phyloP scores from a whole-genome alignment of 1,140 invertebrate genomes.

The Brachionus paranguensis region DNA sequence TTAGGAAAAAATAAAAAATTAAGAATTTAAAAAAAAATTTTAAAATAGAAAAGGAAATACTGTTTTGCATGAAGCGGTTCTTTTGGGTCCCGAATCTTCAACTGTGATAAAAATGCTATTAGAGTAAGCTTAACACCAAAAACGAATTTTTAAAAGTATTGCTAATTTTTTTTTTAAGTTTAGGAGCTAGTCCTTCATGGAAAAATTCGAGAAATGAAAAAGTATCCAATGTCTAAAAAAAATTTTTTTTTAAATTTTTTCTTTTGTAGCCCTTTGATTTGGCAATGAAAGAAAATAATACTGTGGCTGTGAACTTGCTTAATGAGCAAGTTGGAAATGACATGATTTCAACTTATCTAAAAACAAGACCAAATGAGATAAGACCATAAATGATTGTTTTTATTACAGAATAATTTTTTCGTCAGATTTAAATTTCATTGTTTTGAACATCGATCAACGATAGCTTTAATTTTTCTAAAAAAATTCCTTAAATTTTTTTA shows the following conservation, averaged over 20 bases:
- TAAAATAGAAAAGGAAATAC: slow-evolving; percentile 54
- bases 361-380: slow-evolving; percentile 19
- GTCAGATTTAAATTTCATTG: neutral
- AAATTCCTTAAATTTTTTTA: neutral
- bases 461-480: neutral
- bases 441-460: neutral
- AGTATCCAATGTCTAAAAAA: neutral
- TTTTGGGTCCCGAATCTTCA: slow-evolving; percentile 45
- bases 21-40: neutral
- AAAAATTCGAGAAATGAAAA: slow-evolving; percentile 54
- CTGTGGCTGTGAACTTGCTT: slow-evolving; percentile 49
- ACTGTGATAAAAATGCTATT: slow-evolving; percentile 50
- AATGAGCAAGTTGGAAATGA: slow-evolving; percentile 45
- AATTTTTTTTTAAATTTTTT: neutral
- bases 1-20: neutral
- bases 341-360: slow-evolving; percentile 24
- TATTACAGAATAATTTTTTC: neutral
- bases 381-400: neutral
- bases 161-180: slow-evolving; percentile 42
- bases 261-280: slow-evolving; percentile 47
- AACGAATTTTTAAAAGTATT: neutral
- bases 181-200: slow-evolving; percentile 49
- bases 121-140: slow-evolving; percentile 44
- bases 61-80: slow-evolving; percentile 54
- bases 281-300: slow-evolving; percentile 51